Base-by-base conservation (phyloP, 2,888 invertebrate genomes). In the Syrphus vitripennis region DNA sequence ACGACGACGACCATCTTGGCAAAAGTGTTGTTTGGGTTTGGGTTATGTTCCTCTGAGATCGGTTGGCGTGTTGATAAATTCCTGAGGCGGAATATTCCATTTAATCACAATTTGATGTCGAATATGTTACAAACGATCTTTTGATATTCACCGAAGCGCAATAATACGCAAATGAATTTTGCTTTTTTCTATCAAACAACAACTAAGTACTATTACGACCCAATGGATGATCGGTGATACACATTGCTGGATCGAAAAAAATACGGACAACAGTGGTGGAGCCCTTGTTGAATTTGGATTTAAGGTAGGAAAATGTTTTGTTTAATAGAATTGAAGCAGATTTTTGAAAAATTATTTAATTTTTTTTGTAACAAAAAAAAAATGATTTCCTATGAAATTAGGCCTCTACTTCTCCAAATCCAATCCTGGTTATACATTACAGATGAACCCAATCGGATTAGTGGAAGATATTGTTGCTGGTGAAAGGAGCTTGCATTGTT, bases 71-170 rank as follows among this genome's bases (percentile, higher is more conserved):
- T 69, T 70, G 72, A 70, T 82, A 86, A 74, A 86, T 86, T 86
- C 86, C 78, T 78, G 26, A 29, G 74, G 74, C 69, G 70, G 69
- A 78, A 74, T 86, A 86, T 86, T 82, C 70, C 74, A 74, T 81
- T 86, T 78, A 86, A 86, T 86, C 86, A 86, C 86, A 82, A 86
- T 82, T 86, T 82, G 82, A 86, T 82, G 81, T 86, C 59, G 74
- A 78, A 78, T 74, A 78, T 74, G 86, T 78, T 78, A 31, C 69
- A 75, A 42, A 4, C 29, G 74, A 86, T 86, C 86, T 72, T 67
- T 86, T 86, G 86, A 86, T 86, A 81, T 86, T 65, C 70, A 86
- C 86, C 86, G 86, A 82, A 57, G 63, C 86, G 86, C 81, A 81
- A 77, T 86, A 70, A 77, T 69, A 55, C 77, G 81, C 72, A 67